phyloP scores from a whole-genome alignment of 1,140 invertebrate genomes.

The Prorops nasuta region DNA sequence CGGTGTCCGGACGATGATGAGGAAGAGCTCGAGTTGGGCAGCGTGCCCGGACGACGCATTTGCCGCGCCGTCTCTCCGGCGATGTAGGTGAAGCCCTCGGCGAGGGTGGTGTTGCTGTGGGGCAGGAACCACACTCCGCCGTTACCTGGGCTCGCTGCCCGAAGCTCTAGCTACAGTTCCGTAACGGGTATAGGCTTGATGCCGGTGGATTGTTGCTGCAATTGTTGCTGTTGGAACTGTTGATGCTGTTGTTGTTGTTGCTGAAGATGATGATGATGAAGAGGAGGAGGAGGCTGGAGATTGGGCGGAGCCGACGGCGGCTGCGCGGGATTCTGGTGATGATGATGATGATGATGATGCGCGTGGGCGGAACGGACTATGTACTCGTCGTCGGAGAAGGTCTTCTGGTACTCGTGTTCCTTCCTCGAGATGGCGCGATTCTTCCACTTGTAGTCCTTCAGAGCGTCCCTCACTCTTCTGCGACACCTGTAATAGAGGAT shows the following conservation, averaged over 20 bases:
- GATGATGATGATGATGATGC: conserved; percentile 38
- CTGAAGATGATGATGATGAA: conserved; percentile 60
- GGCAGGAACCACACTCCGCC: conserved; percentile 57
- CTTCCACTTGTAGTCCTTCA: conserved; percentile 80
- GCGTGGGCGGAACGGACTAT: conserved; percentile 63
- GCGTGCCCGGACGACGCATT: conserved; percentile 50
- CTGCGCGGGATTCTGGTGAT: conserved; percentile 29
- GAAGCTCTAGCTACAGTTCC: conserved; percentile 91
- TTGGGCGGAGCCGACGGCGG: too few species aligned
- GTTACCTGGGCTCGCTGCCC: conserved; percentile 70
- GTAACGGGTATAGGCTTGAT: conserved; percentile 80
- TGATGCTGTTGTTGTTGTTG: conserved; percentile 59
- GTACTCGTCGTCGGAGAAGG: conserved; percentile 81
- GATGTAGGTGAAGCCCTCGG: conserved; percentile 74
- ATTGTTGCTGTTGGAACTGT: conserved; percentile 58
- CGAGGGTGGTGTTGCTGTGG: conserved; percentile 66
- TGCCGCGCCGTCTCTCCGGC: conserved; percentile 61
- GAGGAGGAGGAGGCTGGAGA: conserved; percentile 48
- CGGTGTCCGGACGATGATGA: conserved; percentile 22
- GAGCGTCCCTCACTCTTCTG: conserved; percentile 69
- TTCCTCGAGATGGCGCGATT: conserved; percentile 75
- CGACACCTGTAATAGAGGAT: conserved; percentile 76
- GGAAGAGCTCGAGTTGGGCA: conserved; percentile 39
- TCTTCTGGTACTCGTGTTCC: conserved; percentile 85
- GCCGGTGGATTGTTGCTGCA: conserved; percentile 58